Evolutionary conservation across 2,113 vertebrate species (phyloP), one percentile per base, ranked within the genome.

Genomic region (Rhinoderma darwinii): DNA sequence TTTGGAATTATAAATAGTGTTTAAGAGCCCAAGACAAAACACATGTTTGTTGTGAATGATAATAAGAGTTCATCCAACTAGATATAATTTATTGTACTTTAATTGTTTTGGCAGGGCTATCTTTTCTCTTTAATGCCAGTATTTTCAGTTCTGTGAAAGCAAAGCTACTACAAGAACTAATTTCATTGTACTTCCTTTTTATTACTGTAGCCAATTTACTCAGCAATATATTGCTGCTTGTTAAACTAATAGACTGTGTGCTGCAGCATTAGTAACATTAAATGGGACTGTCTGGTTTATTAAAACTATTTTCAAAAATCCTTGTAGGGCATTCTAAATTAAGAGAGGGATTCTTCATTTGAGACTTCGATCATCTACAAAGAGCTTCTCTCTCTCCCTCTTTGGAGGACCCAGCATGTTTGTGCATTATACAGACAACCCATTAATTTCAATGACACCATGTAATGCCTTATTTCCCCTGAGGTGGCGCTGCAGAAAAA

Each of bases 1-100:
- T 70, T 68, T 82, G 80, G 80, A 82, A 82, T 68, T 68, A 82
- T 47, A 68, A 70, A 68, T 47, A 70, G n/a, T 80, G 51, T 82
- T 68, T 68, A 82, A 70, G 41, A 82, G 80, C n/a, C 80, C 61
- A 47, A 37, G 39, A 50, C 27, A 47, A 47, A 68, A 66, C 27
- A 50, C n/a, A 80, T 66, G 41, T 32, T 70, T 82, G 78, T 63
- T 81, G 41, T 70, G 59, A 82, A 82, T 82, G 61, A 66, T 82
- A 82, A 82, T 70, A 82, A 17, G 39, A 66, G 22, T 66, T 82
- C 80, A 66, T 63, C 37, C 59, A 68, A 44, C 61, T 22, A 50
- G n/a, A 22, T 50, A 3, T 47, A 61, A 82, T 68, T 68, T 82
- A 82, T 66, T 68, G 39, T 20, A 41, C 10, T 82, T 82, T 70